A percentile compares a stretch with the other conserved stretches of the same genome.
phyloP scores from a whole-genome alignment of 2,797 vertebrate genomes.

The Poeciliopsis paucimaculata region DNA sequence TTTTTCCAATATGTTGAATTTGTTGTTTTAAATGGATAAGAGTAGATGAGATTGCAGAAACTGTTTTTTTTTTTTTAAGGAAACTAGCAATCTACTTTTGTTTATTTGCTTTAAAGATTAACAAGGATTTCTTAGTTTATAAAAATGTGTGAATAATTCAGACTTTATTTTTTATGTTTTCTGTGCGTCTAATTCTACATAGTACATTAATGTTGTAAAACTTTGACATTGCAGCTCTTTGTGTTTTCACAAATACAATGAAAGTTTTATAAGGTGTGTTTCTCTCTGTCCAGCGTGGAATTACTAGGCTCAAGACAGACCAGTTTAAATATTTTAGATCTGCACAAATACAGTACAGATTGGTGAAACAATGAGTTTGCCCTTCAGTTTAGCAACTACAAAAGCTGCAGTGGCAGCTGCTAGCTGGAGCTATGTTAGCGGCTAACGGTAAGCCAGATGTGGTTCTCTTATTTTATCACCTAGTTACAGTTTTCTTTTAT shows the following conservation, averaged over 20 bases:
- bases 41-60: background rate
- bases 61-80: too few relatives aligned
- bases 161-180: background rate
- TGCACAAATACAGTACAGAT: background rate
- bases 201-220: background rate
- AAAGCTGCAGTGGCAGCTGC: background rate
- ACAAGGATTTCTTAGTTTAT: background rate
- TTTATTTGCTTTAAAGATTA: background rate
- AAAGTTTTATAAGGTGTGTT: background rate
- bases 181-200: background rate
- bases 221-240: background rate
- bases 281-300: background rate
- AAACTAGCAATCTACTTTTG: background rate
- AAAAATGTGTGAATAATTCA: background rate
- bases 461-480: background rate
- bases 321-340: background rate
- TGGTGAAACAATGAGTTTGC: background rate
- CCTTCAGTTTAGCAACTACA: background rate
- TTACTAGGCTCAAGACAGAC: background rate
- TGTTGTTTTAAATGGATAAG: background rate
- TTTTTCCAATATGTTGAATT: background rate
- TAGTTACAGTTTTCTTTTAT: background rate
- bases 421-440: background rate
- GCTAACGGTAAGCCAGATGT: background rate
- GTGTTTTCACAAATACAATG: background rate